Evolutionary conservation across 2,797 vertebrate species (phyloP).

Genomic region (Notolabrus celidotus): DNA sequence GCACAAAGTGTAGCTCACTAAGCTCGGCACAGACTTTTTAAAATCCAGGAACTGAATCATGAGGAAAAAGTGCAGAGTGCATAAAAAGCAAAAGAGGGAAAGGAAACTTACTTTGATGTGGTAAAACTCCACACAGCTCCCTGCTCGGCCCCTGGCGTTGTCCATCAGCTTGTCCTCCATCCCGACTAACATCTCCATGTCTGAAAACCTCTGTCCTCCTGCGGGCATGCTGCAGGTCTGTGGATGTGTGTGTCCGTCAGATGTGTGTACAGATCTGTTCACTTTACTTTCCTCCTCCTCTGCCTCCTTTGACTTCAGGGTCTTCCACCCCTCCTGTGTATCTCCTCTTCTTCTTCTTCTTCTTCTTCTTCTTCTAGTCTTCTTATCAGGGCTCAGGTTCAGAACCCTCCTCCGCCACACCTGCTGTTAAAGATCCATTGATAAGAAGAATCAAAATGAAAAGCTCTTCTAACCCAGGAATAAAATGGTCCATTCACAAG

Average conservation of each 20-base stretch:
- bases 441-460: slow-evolving; percentile 9
- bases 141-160: slow-evolving; percentile 62
- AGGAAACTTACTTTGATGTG: slow-evolving; percentile 63
- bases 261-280: slow-evolving; percentile 2
- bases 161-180: slow-evolving; percentile 56
- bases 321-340: neutral
- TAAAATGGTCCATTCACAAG: neutral
- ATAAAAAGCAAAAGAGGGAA: neutral
- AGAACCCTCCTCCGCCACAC: slow-evolving; percentile 1
- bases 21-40: no score
- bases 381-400: slow-evolving; percentile 16
- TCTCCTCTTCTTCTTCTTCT: slow-evolving; percentile 26
- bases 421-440: slow-evolving; percentile 30
- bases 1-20: neutral
- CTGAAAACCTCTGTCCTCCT: slow-evolving; percentile 56
- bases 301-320: neutral
- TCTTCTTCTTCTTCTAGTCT: slow-evolving; percentile 8
- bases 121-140: slow-evolving; percentile 80
- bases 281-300: slow-evolving; percentile 7
- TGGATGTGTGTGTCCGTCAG: neutral
- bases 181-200: slow-evolving; percentile 60
- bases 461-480: neutral
- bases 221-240: slow-evolving; percentile 42
- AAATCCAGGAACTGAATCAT: neutral
- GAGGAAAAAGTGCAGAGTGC: neutral